Evolutionary conservation across 1,140 invertebrate genomes (phyloP), one percentile per base, ranked within the genome.

Genomic region (Heterodera carotae): DNA sequence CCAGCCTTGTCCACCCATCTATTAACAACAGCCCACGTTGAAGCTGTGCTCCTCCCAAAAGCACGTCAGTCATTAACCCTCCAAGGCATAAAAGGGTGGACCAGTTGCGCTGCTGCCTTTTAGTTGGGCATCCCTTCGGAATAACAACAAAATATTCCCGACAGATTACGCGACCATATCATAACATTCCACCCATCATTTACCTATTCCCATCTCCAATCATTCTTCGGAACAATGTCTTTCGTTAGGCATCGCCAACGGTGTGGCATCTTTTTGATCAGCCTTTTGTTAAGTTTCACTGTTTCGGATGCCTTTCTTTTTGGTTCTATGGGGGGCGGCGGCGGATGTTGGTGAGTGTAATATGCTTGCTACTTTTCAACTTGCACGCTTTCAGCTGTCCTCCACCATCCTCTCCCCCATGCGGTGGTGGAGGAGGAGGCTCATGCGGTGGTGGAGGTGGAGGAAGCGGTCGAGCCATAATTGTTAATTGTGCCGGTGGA

Each of bases 101-200:
- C 62, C 62, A 66, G 62, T 66, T 66, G 62, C 12, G 62, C 62
- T 66, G n/a, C n/a, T 25, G 62, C n/a, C 62, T 66, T 66, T 66
- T 66, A 66, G 62, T 66, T 34, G 22, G 48, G 15, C 48, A 53
- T 53, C 48, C 48, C 39, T 12, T 53, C 48, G 12, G 48, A 53
- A 53, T 53, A 53, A 53, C 48, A 53, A 53, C 48, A 18, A 53
- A 53, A 43, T 25, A 34, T 66, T 29, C 27, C 27, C 62, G 22
- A 18, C 33, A 29, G 33, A 31, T 66, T 66, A 22, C 62, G 62
- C 62, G 62, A 66, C 6, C 33, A 34, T 3, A 66, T 66, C 27
- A 27, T 29, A 10, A 12, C 12, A 66, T 62, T 62, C 7, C 7
- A n/a, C 22, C 60, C n/a, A 29, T 66, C 62, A 18, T 34, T 18